Evolutionary conservation across 2,113 vertebrate genomes (phyloP), one percentile per base, ranked within the genome.

Genomic region (Megaceryle torquata): DNA sequence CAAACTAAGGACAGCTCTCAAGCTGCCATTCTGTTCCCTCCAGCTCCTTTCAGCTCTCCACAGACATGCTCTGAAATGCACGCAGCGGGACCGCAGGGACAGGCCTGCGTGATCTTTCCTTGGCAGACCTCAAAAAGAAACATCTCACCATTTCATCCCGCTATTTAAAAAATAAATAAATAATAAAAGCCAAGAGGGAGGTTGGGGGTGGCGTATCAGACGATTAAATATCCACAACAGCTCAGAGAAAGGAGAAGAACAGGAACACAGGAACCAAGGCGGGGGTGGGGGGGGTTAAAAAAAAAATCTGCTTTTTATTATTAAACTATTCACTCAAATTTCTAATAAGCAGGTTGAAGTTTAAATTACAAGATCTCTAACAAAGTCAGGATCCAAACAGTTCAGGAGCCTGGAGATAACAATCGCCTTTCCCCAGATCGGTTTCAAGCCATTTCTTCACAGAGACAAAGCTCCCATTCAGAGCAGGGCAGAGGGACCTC

Each of bases 391-490:
- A 97, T 97, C 96, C 96, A 96, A 97, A 97, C 82, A 91, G 96
- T 97, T 97, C 96, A 93, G 97, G 97, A 97, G 97, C 82, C 91
- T 31, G 53, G 96, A 96, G 98, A 99, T 98, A 98, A 98, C 98
- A 97, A 99, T 98, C 98, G 64, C 96, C 93, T 85, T 90, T 88
- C 98, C 98, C 97, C 96, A 92, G 98, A 97, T 98, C 97, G 59
- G 96, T 98, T 98, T 99, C 98, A 98, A 98, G 97, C 95, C 97
- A 95, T 96, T 97, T 97, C 98, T 98, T 91, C 89, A 94, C 81
- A 28, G 78, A 97, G 96, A 99, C 98, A 99, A 99, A 98, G 98
- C 97, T 94, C 91, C 97, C 97, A 98, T 99, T 98, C 96, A 98
- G 85, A 64, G 53, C 65, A 1, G 89, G 95, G 74, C 82, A 75